Conservation (phyloP, 2,797 vertebrate genomes). For the Paramormyrops hopkinsi region DNA sequence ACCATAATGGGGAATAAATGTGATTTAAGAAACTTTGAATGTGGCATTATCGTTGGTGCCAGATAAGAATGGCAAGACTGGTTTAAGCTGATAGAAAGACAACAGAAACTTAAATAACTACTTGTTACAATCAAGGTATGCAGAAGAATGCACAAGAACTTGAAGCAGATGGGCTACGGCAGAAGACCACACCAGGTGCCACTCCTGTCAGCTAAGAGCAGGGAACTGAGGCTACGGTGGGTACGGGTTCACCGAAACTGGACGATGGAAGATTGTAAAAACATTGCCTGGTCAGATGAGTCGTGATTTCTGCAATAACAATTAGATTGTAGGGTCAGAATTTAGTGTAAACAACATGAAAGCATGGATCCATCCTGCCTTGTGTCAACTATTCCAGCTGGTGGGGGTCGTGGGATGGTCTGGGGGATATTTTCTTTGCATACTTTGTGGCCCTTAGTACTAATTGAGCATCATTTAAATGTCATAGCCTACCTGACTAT, state of each 20-base stretch:
- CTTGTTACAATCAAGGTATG: neutral
- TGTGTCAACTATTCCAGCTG: slow-evolving; percentile 17
- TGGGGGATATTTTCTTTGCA: neutral
- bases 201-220: neutral
- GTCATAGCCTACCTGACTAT: neutral
- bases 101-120: neutral
- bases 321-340: slow-evolving; percentile 29
- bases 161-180: neutral
- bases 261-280: neutral
- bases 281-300: neutral
- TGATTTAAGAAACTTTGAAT: neutral
- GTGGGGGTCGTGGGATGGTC: neutral
- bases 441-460: neutral
- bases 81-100: neutral
- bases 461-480: neutral
- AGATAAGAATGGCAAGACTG: neutral
- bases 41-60: neutral
- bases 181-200: neutral
- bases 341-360: slow-evolving; percentile 31
- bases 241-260: neutral
- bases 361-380: slow-evolving; percentile 29
- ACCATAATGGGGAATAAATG: neutral
- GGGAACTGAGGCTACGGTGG: neutral
- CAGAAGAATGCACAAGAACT: neutral
- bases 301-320: slow-evolving; percentile 20